phyloP scores from a whole-genome alignment of 64 coral and sea anemone species.

The Pachyseris speciosa region DNA sequence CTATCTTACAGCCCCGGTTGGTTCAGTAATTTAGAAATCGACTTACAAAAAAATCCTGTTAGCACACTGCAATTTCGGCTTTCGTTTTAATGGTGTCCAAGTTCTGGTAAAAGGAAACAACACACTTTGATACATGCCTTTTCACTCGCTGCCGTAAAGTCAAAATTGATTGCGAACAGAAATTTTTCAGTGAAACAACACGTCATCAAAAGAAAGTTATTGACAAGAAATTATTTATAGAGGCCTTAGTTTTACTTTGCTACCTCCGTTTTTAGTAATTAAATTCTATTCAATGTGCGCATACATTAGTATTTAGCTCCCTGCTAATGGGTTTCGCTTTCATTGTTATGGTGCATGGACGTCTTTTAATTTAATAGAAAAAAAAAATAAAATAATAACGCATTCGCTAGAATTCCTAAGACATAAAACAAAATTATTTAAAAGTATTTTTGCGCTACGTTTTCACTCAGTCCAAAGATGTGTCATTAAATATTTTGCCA shows the following conservation, averaged over 20 bases:
- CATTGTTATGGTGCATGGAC: too few relatives aligned
- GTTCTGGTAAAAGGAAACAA: not conserved
- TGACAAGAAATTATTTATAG: not conserved
- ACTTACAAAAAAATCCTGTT: not conserved
- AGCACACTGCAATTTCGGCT: not conserved
- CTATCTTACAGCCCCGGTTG: not conserved
- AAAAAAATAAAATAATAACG: too few relatives aligned
- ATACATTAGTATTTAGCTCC: slow-evolving; percentile 33
- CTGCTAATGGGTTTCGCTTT: not conserved
- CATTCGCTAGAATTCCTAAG: not conserved
- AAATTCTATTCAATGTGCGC: slow-evolving; percentile 25
- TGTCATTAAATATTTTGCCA: not conserved
- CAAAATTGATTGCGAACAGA: not conserved
- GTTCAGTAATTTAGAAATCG: not conserved
- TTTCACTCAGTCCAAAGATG: not conserved
- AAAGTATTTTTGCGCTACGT: not conserved
- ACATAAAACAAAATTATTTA: not conserved
- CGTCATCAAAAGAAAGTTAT: not conserved
- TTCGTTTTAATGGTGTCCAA: not conserved
- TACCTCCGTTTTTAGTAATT: not conserved
- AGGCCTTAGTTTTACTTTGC: not conserved
- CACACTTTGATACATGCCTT: too few relatives aligned
- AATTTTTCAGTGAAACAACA: not conserved
- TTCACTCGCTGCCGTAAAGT: slow-evolving; percentile 9
- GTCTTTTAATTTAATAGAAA: too few relatives aligned